Percentiles rank a stretch among this genome's conserved stretches.
These are phyloP conservation scores for Euura saliciscinereae DNA, from an alignment of 1,140 invertebrate species.

Conservation along the genomic window DNA sequence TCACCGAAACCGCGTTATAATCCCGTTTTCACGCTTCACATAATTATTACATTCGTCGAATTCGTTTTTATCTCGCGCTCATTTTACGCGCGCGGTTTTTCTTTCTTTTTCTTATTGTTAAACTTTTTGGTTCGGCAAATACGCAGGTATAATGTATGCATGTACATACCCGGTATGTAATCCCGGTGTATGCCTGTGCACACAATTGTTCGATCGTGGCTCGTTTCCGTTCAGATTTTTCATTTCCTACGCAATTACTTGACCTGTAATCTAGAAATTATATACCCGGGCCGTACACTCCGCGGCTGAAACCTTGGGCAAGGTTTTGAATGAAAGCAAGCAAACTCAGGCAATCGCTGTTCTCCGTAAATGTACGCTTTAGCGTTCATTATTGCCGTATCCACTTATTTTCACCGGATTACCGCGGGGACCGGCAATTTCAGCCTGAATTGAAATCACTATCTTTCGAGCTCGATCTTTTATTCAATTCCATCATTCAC, in stretches of 20 bases:
- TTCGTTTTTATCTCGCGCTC: too few relatives aligned
- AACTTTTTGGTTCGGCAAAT: too few relatives aligned
- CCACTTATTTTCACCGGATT: not conserved
- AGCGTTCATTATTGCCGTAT: not conserved
- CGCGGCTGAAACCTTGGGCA: not conserved
- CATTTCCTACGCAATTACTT: not conserved
- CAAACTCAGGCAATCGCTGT: not conserved
- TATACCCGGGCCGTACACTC: not conserved
- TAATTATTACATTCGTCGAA: too few relatives aligned
- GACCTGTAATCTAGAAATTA: constrained; percentile 3
- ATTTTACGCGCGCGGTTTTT: too few relatives aligned
- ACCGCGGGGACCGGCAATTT: not conserved
- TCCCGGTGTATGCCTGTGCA: not conserved
- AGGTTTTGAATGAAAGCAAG: not conserved
- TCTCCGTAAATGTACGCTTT: not conserved
- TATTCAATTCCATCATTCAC: not conserved
- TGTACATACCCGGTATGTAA: too few relatives aligned
- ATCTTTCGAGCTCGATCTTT: not conserved
- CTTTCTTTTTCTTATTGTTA: too few relatives aligned
- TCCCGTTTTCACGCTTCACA: not conserved
- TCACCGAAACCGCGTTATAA: not conserved
- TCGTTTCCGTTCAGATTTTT: not conserved
- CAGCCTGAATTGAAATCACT: not conserved
- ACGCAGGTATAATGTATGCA: too few relatives aligned
- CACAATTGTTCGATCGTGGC: not conserved